Percentiles rank a stretch among this genome's conserved stretches.
These are phyloP conservation scores for Zoanthus solanderi DNA, from an alignment of 92 coral and sea anemone species.

Conservation along the genomic window DNA sequence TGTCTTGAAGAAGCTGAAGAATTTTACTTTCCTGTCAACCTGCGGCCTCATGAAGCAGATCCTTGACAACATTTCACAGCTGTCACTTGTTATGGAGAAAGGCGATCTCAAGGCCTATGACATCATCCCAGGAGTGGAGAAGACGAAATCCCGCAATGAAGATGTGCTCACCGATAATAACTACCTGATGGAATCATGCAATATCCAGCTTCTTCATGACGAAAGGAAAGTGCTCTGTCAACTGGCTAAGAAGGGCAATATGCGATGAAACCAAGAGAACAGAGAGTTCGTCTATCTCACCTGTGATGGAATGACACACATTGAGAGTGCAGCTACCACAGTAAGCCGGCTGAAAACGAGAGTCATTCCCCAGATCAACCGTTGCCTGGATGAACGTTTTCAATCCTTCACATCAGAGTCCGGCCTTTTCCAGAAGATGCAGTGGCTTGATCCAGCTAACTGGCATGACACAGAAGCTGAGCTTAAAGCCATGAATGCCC, in stretches of 20 bases:
- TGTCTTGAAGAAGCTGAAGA: conserved; percentile 53
- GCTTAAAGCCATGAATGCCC: conserved; percentile 28
- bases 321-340: conserved; percentile 5
- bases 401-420: conserved; percentile 29
- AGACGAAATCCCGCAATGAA: conserved; percentile 44
- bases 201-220: conserved; percentile 21
- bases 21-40: conserved; percentile 43
- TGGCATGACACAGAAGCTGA: conserved; percentile 43
- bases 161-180: conserved; percentile 35
- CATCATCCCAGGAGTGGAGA: conserved; percentile 47
- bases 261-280: conserved; percentile 36
- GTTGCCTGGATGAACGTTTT: conserved; percentile 44
- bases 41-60: conserved; percentile 45
- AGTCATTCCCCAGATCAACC: conserved; percentile 55
- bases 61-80: conserved; percentile 51
- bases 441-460: conserved; percentile 52
- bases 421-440: conserved; percentile 39
- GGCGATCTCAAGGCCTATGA: conserved; percentile 50
- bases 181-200: conserved; percentile 31
- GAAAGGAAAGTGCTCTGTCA: conserved; percentile 37
- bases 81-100: conserved; percentile 48
- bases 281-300: conserved; percentile 39
- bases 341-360: conserved; percentile 27
- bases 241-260: conserved; percentile 46
- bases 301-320: conserved; percentile 36